Conservation (phyloP, 1,140 invertebrate genomes). For the Drosophila ambigua region DNA sequence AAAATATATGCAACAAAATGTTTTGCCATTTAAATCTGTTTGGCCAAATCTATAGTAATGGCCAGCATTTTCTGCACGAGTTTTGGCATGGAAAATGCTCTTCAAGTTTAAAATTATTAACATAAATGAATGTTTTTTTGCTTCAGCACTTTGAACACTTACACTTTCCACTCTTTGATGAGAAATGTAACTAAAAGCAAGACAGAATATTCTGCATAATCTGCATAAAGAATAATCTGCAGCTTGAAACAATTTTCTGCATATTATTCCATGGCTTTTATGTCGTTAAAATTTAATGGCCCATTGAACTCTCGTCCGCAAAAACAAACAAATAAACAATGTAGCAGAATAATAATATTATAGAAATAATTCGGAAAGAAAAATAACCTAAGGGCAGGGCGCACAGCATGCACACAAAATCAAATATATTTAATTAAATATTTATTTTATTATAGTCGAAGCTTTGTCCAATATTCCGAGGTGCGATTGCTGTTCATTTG, state of each 20-base stretch:
- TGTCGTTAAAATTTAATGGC: conserved; percentile 25
- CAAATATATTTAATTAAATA: conserved; percentile 68
- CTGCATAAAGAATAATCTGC: too few relatives aligned
- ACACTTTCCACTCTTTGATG: too few relatives aligned
- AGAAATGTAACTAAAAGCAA: too few relatives aligned
- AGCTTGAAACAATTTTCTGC: conserved; percentile 32
- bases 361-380: conserved; percentile 29
- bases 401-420: conserved; percentile 4
- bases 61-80: too few relatives aligned
- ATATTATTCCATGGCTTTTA: conserved; percentile 15
- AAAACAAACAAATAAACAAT: conserved; percentile 52
- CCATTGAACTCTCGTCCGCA: conserved; percentile 47
- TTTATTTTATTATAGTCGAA: conserved; percentile 56
- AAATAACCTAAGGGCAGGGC: neutral
- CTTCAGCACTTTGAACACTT: neutral
- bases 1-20: conserved; percentile 16
- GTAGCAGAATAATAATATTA: conserved; percentile 30
- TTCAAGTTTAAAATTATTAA: too few relatives aligned
- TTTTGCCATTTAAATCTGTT: conserved; percentile 27
- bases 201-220: too few relatives aligned
- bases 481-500: conserved; percentile 36
- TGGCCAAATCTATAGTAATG: neutral
- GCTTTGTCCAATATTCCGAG: conserved; percentile 16
- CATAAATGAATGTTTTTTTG: neutral
- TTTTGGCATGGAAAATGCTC: too few relatives aligned